Conservation (phyloP, 2,797 vertebrate genomes). For the Emys orbicularis region DNA sequence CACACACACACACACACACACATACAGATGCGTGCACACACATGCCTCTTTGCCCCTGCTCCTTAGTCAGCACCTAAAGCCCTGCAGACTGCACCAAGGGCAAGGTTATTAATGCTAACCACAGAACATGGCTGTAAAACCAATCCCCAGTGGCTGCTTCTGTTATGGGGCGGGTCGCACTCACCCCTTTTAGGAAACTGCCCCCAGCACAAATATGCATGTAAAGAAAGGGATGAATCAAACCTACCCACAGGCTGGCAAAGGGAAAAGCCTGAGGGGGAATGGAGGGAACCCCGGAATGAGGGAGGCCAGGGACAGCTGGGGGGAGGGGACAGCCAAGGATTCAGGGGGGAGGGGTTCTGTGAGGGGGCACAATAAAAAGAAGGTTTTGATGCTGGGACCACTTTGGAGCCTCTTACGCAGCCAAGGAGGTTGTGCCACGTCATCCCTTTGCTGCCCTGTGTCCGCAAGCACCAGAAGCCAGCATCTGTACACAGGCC, state of each 20-base stretch:
- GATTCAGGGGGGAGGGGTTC: background rate
- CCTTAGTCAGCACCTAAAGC: slow-evolving; percentile 56
- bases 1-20: background rate
- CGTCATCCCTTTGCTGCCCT: background rate
- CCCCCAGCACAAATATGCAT: background rate
- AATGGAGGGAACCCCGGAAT: fast-evolving
- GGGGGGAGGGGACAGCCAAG: background rate
- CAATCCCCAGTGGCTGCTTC: background rate
- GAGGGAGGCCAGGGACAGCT: fast-evolving
- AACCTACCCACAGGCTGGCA: background rate
- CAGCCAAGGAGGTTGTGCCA: fast-evolving
- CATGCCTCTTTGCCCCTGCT: background rate
- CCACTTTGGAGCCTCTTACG: fast-evolving
- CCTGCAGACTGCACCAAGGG: slow-evolving; percentile 54
- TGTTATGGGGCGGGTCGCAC: fast-evolving
- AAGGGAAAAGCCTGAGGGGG: background rate
- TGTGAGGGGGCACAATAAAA: background rate
- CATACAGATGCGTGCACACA: background rate
- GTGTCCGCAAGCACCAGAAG: background rate
- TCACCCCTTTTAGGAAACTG: background rate
- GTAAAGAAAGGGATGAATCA: background rate
- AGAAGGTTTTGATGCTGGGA: background rate
- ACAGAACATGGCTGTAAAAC: background rate
- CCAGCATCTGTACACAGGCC: background rate
- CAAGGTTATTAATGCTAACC: slow-evolving; percentile 3